Evolutionary conservation across 2,113 vertebrate species (phyloP), one percentile per base, ranked within the genome.

Genomic region (Eolophus roseicapilla): DNA sequence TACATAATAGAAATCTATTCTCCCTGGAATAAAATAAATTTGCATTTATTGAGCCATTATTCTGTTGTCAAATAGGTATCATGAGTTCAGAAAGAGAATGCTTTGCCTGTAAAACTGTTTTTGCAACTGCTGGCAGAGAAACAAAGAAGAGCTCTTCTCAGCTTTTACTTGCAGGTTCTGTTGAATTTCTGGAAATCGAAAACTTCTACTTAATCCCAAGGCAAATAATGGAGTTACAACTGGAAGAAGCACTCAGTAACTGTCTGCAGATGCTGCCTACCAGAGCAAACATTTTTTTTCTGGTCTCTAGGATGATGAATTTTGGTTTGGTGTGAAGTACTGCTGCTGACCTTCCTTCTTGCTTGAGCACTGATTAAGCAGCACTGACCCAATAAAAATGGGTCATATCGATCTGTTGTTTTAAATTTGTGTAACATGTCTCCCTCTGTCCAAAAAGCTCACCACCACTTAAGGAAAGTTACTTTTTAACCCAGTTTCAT

Each of bases 371-470:
- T 11, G n/a, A 86, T 88, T 90, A 93, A 82, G 76, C 68, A 93
- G 82, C 88, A 74, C 10, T 92, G 93, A 88, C 88, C 89, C 81
- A 86, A 75, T 27, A 75, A 91, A 93, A 95, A 95, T 86, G 73
- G 94, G 94, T 91, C 92, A 37, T 68, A 95, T 78, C 2, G 50
- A 94, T 96, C 86, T 75, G 92, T 81, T 96, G 80, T 78, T 94
- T 91, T 91, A 90, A 90, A 90, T 92, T 88, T 86, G 76, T 86
- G 67, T 62, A 95, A 93, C 63, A 68, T 0, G 4, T 53, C 82
- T 83, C 63, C 6, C 78, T 74, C 17, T 2, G 43, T 60, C 71
- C 60, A 64, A 86, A 89, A 90, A 88, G 14, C 64, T 88, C 63
- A 44, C 79, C 68, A 74, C 55, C 63, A 74, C 64, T 81, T 53